Base-by-base conservation (phyloP, 92 coral and sea anemone genomes). In the Bergia puertoricense region DNA sequence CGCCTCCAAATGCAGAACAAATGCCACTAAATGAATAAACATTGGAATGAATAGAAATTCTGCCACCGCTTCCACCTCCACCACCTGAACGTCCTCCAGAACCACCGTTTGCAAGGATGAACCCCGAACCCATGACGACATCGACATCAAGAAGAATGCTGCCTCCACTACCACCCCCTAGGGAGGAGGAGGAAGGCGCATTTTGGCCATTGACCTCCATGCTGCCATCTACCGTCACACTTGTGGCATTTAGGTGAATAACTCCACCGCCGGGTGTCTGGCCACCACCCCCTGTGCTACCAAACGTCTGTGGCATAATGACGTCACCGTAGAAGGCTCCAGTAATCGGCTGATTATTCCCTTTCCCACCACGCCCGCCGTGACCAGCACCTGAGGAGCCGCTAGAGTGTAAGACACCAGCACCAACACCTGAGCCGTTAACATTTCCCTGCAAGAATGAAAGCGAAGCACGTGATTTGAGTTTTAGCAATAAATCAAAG, bases 371-470 rank as follows among this genome's bases (percentile, higher is more conserved):
- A 72, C 93, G 91, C 18, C 95, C 95, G 45, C 95, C 95, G 85
- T 93, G 95, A 8, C 95, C 95, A 57, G 95, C 95, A 37, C 95
- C 95, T 11, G 95, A 93, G 15, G 93, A 91, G 14, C 95, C 95
- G 40, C 90, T 79, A 1, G 91, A 67, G 40, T 88, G 77, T 66
- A 46, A 88, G 40, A 65, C 69, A 18, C 95, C 95, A 71, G 86
- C 73, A 57, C 95, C 95, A 44, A 66, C 56, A 38, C 92, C 92
- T 48, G 80, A 13, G 38, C 89, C 94, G 76, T 82, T 92, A 8
- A 89, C 89, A 4, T 7, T 79, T 18, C 93, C 89, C 95, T 92
- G 68, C 20, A 85, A 59, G n/a, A 56, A 68, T 56, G 18, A 74
- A 73, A 46, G 20, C 3, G 22, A 71, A 16, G 51, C 23, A 23